phyloP scores from a whole-genome alignment of 2,797 vertebrate genomes.

The Euphonia xanthogaster region DNA sequence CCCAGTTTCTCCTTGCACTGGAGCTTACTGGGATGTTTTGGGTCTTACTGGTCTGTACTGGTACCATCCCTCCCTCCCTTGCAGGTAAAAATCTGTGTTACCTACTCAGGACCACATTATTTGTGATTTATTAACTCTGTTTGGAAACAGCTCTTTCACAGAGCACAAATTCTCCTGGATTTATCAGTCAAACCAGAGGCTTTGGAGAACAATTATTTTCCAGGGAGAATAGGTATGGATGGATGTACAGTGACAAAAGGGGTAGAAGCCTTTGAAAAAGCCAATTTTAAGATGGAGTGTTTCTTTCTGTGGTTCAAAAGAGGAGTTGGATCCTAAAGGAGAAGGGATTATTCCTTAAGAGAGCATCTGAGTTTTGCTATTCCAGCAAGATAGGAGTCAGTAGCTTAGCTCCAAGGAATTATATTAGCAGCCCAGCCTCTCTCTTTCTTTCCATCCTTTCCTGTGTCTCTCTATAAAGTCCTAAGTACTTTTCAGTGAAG shows the following conservation, averaged over 20 bases:
- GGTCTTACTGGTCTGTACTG: not conserved
- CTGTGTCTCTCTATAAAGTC: not conserved
- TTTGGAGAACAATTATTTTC: not conserved
- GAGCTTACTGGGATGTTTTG: not conserved
- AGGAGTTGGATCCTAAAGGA: not conserved
- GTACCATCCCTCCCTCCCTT: not conserved
- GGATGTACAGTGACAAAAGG: not conserved
- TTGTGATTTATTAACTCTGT: not conserved
- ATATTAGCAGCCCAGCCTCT: not conserved
- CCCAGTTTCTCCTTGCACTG: not conserved
- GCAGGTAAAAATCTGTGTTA: not conserved
- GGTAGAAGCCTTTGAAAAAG: not conserved
- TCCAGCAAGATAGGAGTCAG: not conserved
- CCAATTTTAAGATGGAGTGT: not conserved
- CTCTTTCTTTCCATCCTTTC: not conserved
- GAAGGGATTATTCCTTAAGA: not conserved
- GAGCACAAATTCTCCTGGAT: not conserved
- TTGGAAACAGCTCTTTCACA: not conserved
- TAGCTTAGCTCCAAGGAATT: slow-evolving; percentile 3
- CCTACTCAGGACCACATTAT: not conserved
- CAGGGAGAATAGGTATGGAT: not conserved
- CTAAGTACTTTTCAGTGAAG: not conserved
- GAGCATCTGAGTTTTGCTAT: not conserved
- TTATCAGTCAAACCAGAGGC: not conserved
- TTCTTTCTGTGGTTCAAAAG: not conserved